Evolutionary conservation across 1,140 invertebrate species (phyloP).

Genomic region (Rhopalosiphum padi): DNA sequence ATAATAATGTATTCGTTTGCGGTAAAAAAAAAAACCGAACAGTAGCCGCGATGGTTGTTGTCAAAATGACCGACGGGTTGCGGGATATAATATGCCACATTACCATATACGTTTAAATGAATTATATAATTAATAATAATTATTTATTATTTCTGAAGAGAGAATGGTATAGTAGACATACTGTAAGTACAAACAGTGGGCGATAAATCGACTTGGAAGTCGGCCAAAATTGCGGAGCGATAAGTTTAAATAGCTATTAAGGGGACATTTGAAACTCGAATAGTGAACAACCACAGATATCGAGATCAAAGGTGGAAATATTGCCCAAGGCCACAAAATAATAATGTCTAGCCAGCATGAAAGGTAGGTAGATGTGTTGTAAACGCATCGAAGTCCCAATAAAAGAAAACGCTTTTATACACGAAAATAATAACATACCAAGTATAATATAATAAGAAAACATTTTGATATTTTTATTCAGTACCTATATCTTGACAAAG

Average conservation of each 20-base stretch:
- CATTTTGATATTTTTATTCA: background rate
- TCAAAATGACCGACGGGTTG: background rate
- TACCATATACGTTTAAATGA: background rate
- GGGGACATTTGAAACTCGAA: background rate
- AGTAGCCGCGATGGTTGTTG: background rate
- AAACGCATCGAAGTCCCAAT: background rate
- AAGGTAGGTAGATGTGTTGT: background rate
- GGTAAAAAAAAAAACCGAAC: background rate
- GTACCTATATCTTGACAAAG: background rate
- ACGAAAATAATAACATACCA: background rate
- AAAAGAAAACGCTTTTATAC: constrained; percentile 13
- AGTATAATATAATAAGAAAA: background rate
- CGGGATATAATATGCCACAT: background rate
- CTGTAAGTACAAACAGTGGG: background rate
- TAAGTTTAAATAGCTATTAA: background rate
- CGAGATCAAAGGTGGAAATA: background rate
- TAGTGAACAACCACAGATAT: background rate
- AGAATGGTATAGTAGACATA: background rate
- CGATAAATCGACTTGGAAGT: background rate
- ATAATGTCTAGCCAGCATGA: background rate
- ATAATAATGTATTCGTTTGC: background rate
- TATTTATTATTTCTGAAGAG: constrained; percentile 31
- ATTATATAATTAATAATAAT: constrained; percentile 29
- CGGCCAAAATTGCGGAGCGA: background rate
- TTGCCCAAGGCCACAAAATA: background rate